phyloP scores from a whole-genome alignment of 2,888 invertebrate species.

The Chrysolina americana region DNA sequence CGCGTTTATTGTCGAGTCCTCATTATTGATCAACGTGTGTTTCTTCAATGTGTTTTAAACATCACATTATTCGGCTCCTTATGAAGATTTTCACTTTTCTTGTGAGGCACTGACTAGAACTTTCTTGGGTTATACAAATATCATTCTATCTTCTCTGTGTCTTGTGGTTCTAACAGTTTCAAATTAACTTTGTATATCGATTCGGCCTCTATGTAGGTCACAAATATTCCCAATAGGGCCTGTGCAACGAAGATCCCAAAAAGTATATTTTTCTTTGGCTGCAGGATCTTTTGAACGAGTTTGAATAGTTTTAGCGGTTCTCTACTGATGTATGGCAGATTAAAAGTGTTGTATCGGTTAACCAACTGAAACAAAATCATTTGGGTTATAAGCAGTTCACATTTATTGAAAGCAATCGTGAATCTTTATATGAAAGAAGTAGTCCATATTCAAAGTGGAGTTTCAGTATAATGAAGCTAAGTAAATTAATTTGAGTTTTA shows the following conservation, averaged over 20 bases:
- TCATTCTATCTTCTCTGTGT: not conserved
- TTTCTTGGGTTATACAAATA: not conserved
- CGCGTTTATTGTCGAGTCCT: too few species aligned
- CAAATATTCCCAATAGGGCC: slow-evolving; percentile 71
- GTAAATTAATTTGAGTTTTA: too few species aligned
- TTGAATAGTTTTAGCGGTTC: slow-evolving; percentile 73
- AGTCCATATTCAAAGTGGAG: too few species aligned
- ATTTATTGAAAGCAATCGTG: too few species aligned
- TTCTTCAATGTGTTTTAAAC: too few species aligned
- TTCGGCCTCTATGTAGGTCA: slow-evolving; percentile 77
- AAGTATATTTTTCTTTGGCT: slow-evolving; percentile 72
- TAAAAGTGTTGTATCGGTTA: slow-evolving; percentile 74
- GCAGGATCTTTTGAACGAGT: slow-evolving; percentile 72
- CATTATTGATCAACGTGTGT: too few species aligned
- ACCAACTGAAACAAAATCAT: slow-evolving; percentile 73
- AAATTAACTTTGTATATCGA: slow-evolving; percentile 69
- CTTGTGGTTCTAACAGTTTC: slow-evolving; percentile 61
- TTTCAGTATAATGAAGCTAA: too few species aligned
- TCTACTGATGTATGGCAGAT: slow-evolving; percentile 76
- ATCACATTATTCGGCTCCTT: not conserved
- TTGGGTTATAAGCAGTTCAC: not conserved
- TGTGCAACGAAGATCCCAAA: slow-evolving; percentile 72
- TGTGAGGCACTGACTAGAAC: not conserved
- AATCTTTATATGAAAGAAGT: too few species aligned
- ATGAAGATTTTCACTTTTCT: not conserved